These are phyloP conservation scores for Psittacula echo DNA, from an alignment of 2,797 vertebrate species.

Conservation along the genomic window DNA sequence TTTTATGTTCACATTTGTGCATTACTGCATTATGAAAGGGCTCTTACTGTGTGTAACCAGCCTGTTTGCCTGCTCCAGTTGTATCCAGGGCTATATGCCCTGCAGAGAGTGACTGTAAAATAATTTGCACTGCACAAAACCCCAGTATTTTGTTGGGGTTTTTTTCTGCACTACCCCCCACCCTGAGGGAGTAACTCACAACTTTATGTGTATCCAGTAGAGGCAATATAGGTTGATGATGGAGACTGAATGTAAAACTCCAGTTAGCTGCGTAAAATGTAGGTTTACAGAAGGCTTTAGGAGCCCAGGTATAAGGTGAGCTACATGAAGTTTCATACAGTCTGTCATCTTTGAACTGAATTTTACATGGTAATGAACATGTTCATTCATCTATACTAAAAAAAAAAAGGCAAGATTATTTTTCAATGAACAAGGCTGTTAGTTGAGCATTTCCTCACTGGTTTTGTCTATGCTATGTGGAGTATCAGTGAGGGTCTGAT, in stretches of 20 bases:
- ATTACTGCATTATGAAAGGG: not conserved
- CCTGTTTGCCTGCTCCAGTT: not conserved
- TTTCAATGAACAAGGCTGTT: not conserved
- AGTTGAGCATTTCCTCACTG: not conserved
- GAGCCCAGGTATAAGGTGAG: not conserved
- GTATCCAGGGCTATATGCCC: not conserved
- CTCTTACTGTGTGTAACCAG: not conserved
- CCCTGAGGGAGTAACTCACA: not conserved
- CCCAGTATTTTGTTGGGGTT: not conserved
- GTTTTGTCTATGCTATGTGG: not conserved
- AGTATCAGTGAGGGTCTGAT: not conserved
- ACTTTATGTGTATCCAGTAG: not conserved
- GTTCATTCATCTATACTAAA: not conserved
- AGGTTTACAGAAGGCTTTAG: not conserved
- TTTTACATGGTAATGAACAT: not conserved
- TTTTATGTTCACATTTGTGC: not conserved
- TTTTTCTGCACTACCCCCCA: not conserved
- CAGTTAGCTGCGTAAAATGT: not conserved
- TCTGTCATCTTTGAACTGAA: not conserved
- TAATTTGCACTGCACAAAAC: not conserved
- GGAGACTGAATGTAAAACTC: not conserved
- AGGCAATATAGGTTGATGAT: not conserved
- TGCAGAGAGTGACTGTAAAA: not conserved
- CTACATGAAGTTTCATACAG: not conserved
- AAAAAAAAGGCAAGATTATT: not conserved